Percentiles rank a stretch among this genome's conserved stretches.
phyloP scores from a whole-genome alignment of 2,797 vertebrate genomes.

The Thalassophryne amazonica region DNA sequence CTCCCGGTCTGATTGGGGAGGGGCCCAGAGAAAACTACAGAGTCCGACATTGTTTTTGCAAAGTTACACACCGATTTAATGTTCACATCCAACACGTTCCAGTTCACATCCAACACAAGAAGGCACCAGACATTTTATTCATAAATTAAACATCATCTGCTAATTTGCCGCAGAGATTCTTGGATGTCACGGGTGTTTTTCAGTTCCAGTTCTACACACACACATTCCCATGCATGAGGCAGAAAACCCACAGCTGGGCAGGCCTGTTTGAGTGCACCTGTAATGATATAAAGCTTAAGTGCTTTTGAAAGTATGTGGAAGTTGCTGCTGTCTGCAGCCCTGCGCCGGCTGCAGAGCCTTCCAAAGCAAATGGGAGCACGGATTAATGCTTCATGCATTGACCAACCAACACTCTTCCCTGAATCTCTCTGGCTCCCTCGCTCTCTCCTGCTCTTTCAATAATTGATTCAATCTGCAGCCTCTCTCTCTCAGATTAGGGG shows the following conservation, averaged over 20 bases:
- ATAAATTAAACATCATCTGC: neutral
- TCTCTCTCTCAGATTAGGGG: conserved; percentile 57
- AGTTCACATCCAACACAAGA: neutral
- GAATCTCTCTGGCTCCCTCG: conserved; percentile 30
- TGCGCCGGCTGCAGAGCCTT: conserved; percentile 34
- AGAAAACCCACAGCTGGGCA: conserved; percentile 11
- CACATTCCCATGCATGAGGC: conserved; percentile 27
- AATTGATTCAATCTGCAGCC: conserved; percentile 74
- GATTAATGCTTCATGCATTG: conserved; percentile 49
- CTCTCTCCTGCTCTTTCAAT: conserved; percentile 61
- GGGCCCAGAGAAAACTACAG: too few species aligned
- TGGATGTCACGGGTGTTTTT: conserved; percentile 2
- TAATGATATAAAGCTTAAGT: conserved; percentile 60
- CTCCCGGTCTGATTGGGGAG: too few species aligned
- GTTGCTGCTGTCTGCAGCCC: conserved; percentile 44
- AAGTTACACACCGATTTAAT: too few species aligned
- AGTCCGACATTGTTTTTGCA: too few species aligned
- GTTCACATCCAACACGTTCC: conserved; percentile 1
- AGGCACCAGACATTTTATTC: neutral
- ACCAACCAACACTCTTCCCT: conserved; percentile 52
- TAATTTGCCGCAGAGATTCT: neutral
- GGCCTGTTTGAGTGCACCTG: conserved; percentile 17
- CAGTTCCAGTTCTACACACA: neutral
- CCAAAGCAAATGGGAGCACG: conserved; percentile 45
- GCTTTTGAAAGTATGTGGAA: conserved; percentile 45